These are phyloP conservation scores for Bhutanitis thaidina DNA, from an alignment of 2,888 invertebrate genomes.

Conservation along the genomic window DNA sequence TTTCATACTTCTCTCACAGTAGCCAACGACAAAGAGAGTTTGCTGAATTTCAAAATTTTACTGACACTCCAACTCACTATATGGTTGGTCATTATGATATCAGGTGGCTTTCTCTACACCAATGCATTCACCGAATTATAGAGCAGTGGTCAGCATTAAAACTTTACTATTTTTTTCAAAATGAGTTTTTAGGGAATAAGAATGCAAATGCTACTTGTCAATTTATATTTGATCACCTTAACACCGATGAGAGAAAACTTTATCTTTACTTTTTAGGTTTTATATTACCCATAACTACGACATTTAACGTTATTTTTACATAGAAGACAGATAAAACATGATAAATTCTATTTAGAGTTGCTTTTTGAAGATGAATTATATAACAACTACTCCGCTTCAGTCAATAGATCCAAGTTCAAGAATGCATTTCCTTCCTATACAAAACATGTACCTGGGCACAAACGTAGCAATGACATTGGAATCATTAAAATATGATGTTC, in stretches of 20 bases:
- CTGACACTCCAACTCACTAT: conserved; percentile 12
- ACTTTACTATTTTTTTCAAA: no score
- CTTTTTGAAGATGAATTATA: conserved; percentile 13
- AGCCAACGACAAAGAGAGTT: conserved; percentile 21
- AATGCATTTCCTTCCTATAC: conserved; percentile 12
- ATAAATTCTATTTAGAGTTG: no score
- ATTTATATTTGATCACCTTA: conserved; percentile 21
- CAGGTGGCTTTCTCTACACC: conserved; percentile 20
- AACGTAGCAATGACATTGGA: no score
- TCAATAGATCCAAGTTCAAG: conserved; percentile 12
- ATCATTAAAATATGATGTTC: neutral
- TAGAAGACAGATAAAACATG: no score
- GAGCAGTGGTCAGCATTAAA: conserved; percentile 10
- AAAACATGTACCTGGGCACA: neutral
- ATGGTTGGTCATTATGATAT: conserved; percentile 22
- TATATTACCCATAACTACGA: no score
- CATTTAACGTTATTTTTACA: neutral
- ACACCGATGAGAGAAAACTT: conserved; percentile 18
- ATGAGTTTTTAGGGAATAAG: conserved; percentile 1
- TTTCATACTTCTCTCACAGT: conserved; percentile 4
- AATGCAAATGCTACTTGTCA: conserved; percentile 20
- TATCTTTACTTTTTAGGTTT: conserved; percentile 19
- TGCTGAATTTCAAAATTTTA: conserved; percentile 20
- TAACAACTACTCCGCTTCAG: conserved; percentile 8
- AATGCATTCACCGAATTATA: conserved; percentile 20